Conservation (phyloP, 2,888 invertebrate genomes). For the Phorcus lineatus region DNA sequence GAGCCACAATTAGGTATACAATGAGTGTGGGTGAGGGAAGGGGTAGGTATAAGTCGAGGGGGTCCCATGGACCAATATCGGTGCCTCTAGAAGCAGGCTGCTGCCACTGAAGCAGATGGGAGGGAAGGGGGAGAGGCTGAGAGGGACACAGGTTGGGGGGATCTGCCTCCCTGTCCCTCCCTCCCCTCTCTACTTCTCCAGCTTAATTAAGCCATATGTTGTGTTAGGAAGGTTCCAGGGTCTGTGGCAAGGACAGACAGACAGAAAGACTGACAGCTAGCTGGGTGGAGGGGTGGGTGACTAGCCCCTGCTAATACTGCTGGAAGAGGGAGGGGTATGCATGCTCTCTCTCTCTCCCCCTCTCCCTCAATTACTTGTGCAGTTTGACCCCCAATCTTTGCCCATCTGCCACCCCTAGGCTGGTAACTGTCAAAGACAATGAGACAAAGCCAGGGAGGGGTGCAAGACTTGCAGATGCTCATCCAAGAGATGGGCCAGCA, state of each 20-base stretch:
- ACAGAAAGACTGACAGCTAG: neutral
- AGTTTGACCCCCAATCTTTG: constrained; percentile 29
- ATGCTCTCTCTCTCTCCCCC: constrained; percentile 19
- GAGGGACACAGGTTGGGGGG: constrained; percentile 9
- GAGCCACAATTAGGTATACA: constrained; percentile 17
- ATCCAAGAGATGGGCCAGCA: constrained; percentile 14
- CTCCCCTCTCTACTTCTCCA: constrained; percentile 4
- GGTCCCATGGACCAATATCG: neutral
- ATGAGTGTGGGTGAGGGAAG: neutral
- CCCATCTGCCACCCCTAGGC: constrained; percentile 45
- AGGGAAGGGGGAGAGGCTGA: neutral
- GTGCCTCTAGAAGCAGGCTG: neutral
- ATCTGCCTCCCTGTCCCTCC: neutral
- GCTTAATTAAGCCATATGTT: constrained; percentile 48
- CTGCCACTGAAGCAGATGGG: constrained; percentile 16
- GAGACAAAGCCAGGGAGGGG: constrained; percentile 42
- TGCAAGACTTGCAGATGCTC: constrained; percentile 19
- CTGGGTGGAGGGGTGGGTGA: neutral
- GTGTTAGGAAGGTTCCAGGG: constrained; percentile 19
- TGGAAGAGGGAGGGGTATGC: neutral
- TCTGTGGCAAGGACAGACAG: neutral
- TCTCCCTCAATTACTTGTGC: constrained; percentile 32
- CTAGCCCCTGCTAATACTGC: neutral
- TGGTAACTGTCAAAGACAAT: constrained; percentile 42
- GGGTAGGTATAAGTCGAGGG: neutral